Evolutionary conservation across 2,888 invertebrate genomes (phyloP), one percentile per base, ranked within the genome.

Genomic region (Trissonchulus sp.): DNA sequence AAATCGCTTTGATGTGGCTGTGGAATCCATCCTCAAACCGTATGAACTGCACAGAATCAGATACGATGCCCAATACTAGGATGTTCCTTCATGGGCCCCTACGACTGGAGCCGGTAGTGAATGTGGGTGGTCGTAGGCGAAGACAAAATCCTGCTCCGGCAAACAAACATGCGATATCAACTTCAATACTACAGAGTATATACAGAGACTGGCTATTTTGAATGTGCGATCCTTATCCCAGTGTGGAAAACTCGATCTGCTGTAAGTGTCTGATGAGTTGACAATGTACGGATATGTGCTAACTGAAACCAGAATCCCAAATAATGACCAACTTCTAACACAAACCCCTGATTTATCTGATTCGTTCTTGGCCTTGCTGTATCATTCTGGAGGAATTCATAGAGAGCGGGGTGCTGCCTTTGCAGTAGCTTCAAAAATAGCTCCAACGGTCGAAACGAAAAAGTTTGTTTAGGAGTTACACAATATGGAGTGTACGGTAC

Each of bases 41-140:
- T 48, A 48, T 48, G 48, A 48, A 15, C 8, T 15, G 23, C 48
- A 23, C 48, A 15, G 48, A 48, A 48, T 48, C 48, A 48, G 48
- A 48, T 48, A 48, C 48, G 8, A 48, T 48, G 48, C 48, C 48
- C 48, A 48, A 48, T 48, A 23, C 48, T 48, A 48, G 48, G 48
- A 48, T 48, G 48, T 48, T 23, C 48, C 48, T 23, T 8, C 48
- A 48, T 48, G 48, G 48, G 8, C 48, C 48, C 48, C 48, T 48
- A 15, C 48, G 48, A 48, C 48, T 23, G 48, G 48, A 48, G 48
- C 48, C 48, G 48, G 48, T 48, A 48, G 48, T 48, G 48, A 23
- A 48, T 48, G 48, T 48, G 48, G 48, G 48, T 48, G 48, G 48
- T 48, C 48, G 48, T 48, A 23, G 48, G 48, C 48, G 48, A 48